Percentiles rank a stretch among this genome's conserved stretches.
Conservation (phyloP, 2,797 vertebrate genomes). For the Phrynocephalus vlangalii region DNA sequence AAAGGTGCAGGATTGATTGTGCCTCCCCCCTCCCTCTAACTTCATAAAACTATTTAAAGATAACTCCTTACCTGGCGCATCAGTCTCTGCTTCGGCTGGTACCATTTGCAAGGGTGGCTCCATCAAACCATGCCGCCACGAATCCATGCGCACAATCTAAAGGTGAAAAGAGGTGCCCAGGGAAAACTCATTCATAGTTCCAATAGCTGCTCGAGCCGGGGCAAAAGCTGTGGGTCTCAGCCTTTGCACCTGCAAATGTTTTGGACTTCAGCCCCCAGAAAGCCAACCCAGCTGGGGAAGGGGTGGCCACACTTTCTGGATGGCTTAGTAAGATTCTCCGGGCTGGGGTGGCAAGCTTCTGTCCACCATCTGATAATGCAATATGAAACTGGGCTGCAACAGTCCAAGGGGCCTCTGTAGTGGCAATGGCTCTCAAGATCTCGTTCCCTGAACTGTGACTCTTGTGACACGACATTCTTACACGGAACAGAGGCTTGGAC, state of each 20-base stretch:
- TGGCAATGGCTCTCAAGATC: background rate
- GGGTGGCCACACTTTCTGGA: background rate
- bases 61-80: constrained; percentile 46
- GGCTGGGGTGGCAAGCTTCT: too few species aligned
- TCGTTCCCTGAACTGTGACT: background rate
- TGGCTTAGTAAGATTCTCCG: background rate
- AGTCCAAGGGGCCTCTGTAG: background rate
- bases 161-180: background rate
- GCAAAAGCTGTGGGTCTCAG: background rate
- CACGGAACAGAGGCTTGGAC: background rate
- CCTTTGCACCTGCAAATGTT: too few species aligned
- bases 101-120: constrained; percentile 58
- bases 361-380: too few species aligned
- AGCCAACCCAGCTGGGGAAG: background rate
- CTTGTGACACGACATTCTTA: background rate
- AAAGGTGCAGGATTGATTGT: background rate
- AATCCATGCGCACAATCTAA: background rate
- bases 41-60: background rate
- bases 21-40: too few species aligned
- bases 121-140: constrained; percentile 37
- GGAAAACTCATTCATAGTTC: background rate
- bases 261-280: background rate
- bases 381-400: too few species aligned
- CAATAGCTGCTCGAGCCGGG: background rate
- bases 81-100: constrained; percentile 44